phyloP scores from a whole-genome alignment of 2,113 vertebrate genomes.

The Engraulis encrasicolus region DNA sequence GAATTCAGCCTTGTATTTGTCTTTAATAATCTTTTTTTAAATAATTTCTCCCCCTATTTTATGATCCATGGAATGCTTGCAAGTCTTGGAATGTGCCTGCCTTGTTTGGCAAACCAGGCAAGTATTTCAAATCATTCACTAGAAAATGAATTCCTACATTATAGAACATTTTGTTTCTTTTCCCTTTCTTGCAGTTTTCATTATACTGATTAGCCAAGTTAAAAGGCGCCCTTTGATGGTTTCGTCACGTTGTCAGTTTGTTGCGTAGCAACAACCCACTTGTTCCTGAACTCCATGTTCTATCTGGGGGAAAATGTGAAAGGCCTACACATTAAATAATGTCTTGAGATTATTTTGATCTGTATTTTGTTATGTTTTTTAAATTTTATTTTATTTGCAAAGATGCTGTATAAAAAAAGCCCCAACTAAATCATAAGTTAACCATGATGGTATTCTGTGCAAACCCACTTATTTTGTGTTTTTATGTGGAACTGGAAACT shows the following conservation, averaged over 20 bases:
- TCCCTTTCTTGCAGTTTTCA: not conserved
- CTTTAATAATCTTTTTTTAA: not conserved
- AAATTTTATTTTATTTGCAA: not conserved
- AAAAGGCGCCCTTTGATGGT: not conserved
- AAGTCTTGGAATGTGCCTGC: conserved; percentile 9
- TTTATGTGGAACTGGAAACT: not conserved
- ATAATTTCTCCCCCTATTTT: not conserved
- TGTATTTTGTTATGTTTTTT: too few relatives aligned
- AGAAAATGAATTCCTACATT: not conserved
- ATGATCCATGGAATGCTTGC: not conserved
- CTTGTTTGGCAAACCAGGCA: conserved; percentile 1
- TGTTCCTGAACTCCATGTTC: not conserved
- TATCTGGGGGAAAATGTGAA: not conserved
- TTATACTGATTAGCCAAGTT: not conserved
- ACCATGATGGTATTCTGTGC: not conserved
- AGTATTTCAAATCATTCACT: not conserved
- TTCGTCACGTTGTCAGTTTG: not conserved
- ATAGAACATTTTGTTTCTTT: not conserved
- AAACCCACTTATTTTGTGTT: not conserved
- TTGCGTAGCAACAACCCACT: not conserved
- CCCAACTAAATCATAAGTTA: not conserved
- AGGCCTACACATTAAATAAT: not conserved
- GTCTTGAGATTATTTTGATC: not conserved
- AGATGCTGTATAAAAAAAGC: not conserved
- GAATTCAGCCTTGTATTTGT: not conserved